Base-by-base conservation (phyloP, 2,113 vertebrate genomes). In the Delphinus delphis region DNA sequence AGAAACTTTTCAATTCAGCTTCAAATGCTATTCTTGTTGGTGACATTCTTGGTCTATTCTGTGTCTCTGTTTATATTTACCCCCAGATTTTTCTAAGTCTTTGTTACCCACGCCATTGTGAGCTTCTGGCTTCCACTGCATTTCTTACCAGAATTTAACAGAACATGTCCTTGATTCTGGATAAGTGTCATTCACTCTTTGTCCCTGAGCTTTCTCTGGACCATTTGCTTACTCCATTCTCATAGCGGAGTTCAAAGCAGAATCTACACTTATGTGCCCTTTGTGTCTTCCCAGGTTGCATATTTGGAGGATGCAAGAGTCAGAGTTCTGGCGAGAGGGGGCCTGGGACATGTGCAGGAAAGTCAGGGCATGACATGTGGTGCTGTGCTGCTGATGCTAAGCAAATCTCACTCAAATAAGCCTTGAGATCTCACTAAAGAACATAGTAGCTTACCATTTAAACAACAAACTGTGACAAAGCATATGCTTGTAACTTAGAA, bases 401-500 rank as follows among this genome's bases (percentile, higher is more conserved):
- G 86, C 68, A 83, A 83, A 79, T 89, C 38, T 96, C 14, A 67
- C 70, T 94, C 53, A 63, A 21, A 58, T 58, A 95, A 95, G 76
- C 58, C 62, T 9, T 90, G 74, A 71, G 86, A 87, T 94, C 97
- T 97, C 94, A 96, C 76, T 84, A 11, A 97, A 92, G 70, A 67
- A 88, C 71, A 90, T 79, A 90, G 96, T 92, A 90, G 87, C 79
- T 93, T 95, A 97, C 96, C 94, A 97, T 97, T 94, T 90, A 93
- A 97, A 97, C 98, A 98, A 98, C 97, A 97, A 97, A 96, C 98
- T 98, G 97, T 96, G 97, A 98, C 93, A 97, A 97, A 98, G 96
- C 98, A 98, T 98, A 98, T 98, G 98, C 95, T 98, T 79, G 95
- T 94, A 97, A 96, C 97, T 98, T 98, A 97, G 71, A 96, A 98